These are phyloP conservation scores for Sardinella longiceps DNA, from an alignment of 2,797 vertebrate species.

Conservation along the genomic window DNA sequence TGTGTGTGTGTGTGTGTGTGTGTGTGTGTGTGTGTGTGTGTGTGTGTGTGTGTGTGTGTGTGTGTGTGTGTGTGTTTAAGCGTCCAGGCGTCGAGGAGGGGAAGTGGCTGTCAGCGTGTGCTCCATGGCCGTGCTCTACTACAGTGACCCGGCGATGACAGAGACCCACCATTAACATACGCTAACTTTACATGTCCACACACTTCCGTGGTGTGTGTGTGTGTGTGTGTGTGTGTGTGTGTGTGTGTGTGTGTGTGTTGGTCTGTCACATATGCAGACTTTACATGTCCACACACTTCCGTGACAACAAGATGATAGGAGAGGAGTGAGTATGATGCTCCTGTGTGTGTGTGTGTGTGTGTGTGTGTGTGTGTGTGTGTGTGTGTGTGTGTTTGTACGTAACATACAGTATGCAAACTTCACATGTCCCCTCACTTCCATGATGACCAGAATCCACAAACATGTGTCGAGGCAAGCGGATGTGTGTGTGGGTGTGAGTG, in stretches of 20 bases:
- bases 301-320: constrained; percentile 70
- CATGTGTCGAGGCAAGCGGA: constrained; percentile 67
- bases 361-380: too few relatives aligned
- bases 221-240: constrained; percentile 44
- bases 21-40: not conserved
- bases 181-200: constrained; percentile 62
- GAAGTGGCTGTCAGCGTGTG: not conserved
- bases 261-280: too few relatives aligned
- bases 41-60: not conserved
- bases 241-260: too few relatives aligned
- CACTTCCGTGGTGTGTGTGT: constrained; percentile 61
- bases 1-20: constrained; percentile 3
- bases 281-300: constrained; percentile 56
- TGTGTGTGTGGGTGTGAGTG: constrained; percentile 39
- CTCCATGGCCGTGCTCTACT: constrained; percentile 34
- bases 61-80: constrained; percentile 18
- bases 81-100: not conserved
- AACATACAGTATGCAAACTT: constrained; percentile 65
- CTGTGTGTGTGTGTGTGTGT: too few relatives aligned
- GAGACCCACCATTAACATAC: constrained; percentile 46
- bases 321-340: too few relatives aligned
- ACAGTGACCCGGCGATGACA: constrained; percentile 43
- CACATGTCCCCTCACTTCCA: constrained; percentile 56
- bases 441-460: constrained; percentile 71
- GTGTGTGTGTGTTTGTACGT: too few relatives aligned